These are phyloP conservation scores for Rhea americana DNA, from an alignment of 2,113 vertebrate species.

Conservation along the genomic window DNA sequence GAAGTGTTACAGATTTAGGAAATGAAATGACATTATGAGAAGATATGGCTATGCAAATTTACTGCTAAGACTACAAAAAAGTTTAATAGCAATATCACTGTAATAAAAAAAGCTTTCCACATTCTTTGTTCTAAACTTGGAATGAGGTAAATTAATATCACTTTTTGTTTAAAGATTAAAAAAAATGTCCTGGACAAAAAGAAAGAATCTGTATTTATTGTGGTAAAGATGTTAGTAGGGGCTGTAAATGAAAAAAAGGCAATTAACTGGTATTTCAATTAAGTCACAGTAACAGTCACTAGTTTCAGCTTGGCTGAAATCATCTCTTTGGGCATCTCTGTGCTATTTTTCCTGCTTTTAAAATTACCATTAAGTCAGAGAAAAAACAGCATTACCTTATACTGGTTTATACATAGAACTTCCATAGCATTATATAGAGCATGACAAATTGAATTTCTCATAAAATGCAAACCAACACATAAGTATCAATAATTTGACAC, in stretches of 20 bases:
- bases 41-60: not conserved
- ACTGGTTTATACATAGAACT: not conserved
- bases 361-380: not conserved
- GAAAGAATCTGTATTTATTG: not conserved
- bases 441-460: slow-evolving; percentile 12
- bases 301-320: slow-evolving; percentile 31
- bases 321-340: too few species aligned
- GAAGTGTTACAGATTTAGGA: not conserved
- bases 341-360: not conserved
- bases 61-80: not conserved
- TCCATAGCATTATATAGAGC: not conserved
- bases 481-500: slow-evolving; percentile 22
- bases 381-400: not conserved
- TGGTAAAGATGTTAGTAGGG: not conserved
- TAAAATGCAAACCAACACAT: not conserved
- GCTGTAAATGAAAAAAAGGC: not conserved
- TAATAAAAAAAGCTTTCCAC: not conserved
- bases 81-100: not conserved
- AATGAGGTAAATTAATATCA: not conserved
- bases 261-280: not conserved
- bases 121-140: not conserved
- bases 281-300: not conserved
- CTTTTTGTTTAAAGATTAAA: not conserved
- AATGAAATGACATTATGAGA: not conserved
- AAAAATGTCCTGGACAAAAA: not conserved